These are phyloP conservation scores for Bettongia penicillata DNA, from an alignment of 2,113 vertebrate genomes.

Conservation along the genomic window DNA sequence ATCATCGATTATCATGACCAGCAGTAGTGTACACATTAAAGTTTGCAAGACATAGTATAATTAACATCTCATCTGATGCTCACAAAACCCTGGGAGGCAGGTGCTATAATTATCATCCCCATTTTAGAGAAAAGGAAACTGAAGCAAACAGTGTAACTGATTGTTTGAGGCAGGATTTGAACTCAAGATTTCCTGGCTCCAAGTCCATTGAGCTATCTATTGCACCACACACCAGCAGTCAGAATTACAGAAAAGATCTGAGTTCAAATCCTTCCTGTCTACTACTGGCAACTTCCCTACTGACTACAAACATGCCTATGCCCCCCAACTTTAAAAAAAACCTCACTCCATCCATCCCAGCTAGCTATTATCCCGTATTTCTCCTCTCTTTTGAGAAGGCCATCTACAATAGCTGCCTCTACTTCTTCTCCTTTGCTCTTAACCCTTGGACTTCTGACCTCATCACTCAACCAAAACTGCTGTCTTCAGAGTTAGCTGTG, in stretches of 20 bases:
- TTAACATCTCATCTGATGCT: background rate
- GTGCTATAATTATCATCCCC: too few relatives aligned
- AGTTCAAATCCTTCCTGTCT: background rate
- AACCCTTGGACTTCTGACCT: background rate
- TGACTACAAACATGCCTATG: too few relatives aligned
- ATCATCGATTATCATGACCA: background rate
- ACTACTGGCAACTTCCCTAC: too few relatives aligned
- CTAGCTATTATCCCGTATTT: background rate
- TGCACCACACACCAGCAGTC: too few relatives aligned
- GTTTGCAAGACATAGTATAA: background rate
- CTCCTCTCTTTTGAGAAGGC: background rate
- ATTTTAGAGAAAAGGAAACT: too few relatives aligned
- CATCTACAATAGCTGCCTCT: background rate
- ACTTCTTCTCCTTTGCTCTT: background rate
- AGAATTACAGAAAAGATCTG: background rate
- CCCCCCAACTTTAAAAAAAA: too few relatives aligned
- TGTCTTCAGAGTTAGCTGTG: background rate
- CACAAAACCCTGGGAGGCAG: too few relatives aligned
- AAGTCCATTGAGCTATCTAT: too few relatives aligned
- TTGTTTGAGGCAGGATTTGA: too few relatives aligned
- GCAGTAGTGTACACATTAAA: background rate
- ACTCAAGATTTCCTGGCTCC: too few relatives aligned
- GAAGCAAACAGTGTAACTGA: too few relatives aligned
- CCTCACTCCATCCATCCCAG: too few relatives aligned
- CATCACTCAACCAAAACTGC: background rate